Evolutionary conservation across 1,140 invertebrate genomes (phyloP), one percentile per base, ranked within the genome.

Genomic region (Drosophila leontia): DNA sequence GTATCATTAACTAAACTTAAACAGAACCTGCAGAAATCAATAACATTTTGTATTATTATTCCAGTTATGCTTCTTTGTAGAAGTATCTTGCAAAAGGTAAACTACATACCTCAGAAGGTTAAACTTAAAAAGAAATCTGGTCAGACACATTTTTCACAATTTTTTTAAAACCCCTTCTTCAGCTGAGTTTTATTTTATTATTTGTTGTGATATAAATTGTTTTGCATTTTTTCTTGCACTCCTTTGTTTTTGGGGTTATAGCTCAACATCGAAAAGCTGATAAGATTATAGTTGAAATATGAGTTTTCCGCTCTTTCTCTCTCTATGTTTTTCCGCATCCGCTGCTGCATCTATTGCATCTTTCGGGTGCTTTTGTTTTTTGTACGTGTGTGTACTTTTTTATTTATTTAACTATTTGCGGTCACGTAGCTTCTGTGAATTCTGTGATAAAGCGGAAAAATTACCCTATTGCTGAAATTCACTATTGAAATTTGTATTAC

Each of bases 251-350:
- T 60, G 37, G 62, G 62, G 67, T 79, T 72, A 84, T 83, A 80
- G 79, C 71, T 84, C 71, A 84, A 80, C 81, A 85, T 85, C 56
- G 82, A 75, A 85, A 78, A 85, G 78, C 74, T 85, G 82, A 85
- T 85, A 85, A 85, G 82, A 81, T 85, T 85, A 85, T 78, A 78
- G 68, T 82, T 85, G 78, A 85, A 78, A 86, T 85, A 85, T 85
- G 82, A 74, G 57, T 77, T 81, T 77, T 45, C 64, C 65, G 57
- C 64, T 50, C 41, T 34, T 35, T 23, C 37, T 23, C 32, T 23
- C 32, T 12, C 17, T 19, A 9, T 42, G 7, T 34, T 17, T 41
- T 19, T 37, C 17, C 47, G 9, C 32, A 57, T 48, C 11, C 44
- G 34, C 12, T 7, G 34, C 26, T 50, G 39, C 11, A 34, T 53